Conservation (phyloP, 1,140 invertebrate genomes). For the Drosophila nikananu region DNA sequence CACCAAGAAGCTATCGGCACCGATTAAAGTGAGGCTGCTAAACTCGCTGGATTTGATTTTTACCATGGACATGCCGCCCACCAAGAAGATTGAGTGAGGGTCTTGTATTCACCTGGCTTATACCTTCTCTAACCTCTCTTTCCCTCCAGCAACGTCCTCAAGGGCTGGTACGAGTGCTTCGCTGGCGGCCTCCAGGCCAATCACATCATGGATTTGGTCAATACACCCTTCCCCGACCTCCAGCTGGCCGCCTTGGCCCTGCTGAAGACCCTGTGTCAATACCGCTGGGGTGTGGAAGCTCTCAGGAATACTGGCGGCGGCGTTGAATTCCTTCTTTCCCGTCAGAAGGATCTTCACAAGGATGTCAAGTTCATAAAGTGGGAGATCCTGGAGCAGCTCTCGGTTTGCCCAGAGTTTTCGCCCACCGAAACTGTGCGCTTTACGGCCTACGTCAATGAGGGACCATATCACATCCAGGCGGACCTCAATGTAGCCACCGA, state of each 20-base stretch:
- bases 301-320: slow-evolving; percentile 88
- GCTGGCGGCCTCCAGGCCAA: slow-evolving; percentile 84
- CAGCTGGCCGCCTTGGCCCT: slow-evolving; percentile 86
- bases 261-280: slow-evolving; percentile 86
- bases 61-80: slow-evolving; percentile 67
- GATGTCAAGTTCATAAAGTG: slow-evolving; percentile 91
- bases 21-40: slow-evolving; percentile 88
- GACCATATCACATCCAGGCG: slow-evolving; percentile 90
- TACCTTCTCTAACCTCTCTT: neutral
- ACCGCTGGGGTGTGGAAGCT: slow-evolving; percentile 88
- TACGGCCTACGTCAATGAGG: slow-evolving; percentile 89
- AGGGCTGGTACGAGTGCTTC: slow-evolving; percentile 86
- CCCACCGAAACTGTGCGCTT: slow-evolving; percentile 87
- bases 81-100: slow-evolving; percentile 39
- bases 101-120: neutral
- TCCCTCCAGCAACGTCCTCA: slow-evolving; percentile 80
- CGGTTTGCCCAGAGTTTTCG: slow-evolving; percentile 89
- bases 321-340: slow-evolving; percentile 91
- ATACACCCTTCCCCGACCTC: slow-evolving; percentile 89
- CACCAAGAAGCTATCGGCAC: slow-evolving; percentile 87
- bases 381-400: slow-evolving; percentile 89
- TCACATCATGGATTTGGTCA: slow-evolving; percentile 86
- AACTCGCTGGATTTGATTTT: slow-evolving; percentile 88
- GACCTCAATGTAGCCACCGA: slow-evolving; percentile 90
- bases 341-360: slow-evolving; percentile 89